Evolutionary conservation across 2,113 vertebrate genomes (phyloP), one percentile per base, ranked within the genome.

Genomic region (Prochilodus magdalenae): DNA sequence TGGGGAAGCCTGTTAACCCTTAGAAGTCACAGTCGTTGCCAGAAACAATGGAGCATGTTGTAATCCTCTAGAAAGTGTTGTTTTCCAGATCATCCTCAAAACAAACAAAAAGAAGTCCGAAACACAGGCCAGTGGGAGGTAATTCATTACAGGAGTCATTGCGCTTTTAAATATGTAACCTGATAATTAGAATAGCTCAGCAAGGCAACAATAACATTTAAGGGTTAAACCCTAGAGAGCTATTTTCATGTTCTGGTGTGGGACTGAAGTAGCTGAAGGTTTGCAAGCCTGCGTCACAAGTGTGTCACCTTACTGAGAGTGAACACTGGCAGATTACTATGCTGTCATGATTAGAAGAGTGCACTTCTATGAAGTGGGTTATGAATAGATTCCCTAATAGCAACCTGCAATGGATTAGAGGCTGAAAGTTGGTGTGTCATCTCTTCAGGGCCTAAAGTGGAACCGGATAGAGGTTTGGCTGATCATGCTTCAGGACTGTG

Each of bases 351-450:
- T 47, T 57, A 55, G 65, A 59, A 74, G 36, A 36, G 70, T 67
- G 27, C 27, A 67, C 66, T 83, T 79, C 60, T n/a, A 55, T 59
- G 63, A n/a, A 16, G 44, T 69, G 71, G 53, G 59, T 59, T 66
- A 70, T 73, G 79, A 76, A 75, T 83, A 76, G 83, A 70, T 49
- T 73, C 40, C 47, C 51, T 84, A 66, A 77, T 73, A 65, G 18
- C 65, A 55, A 51, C 65, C 36, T 47, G 40, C 51, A 62, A 77
- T 70, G 75, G 75, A 80, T 73, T 71, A 83, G 62, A 81, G 77
- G 79, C 66, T 7, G 51, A 66, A 82, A 59, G 49, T 30, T 51
- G 83, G 75, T 82, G 79, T 83, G 60, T 84, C 73, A 73, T 81
- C 62, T 36, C 60, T 78, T 77, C 15, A 73, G 44, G 71, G 70